Evolutionary conservation across 1,140 invertebrate species (phyloP), one percentile per base, ranked within the genome.

Genomic region (Arion vulgaris): DNA sequence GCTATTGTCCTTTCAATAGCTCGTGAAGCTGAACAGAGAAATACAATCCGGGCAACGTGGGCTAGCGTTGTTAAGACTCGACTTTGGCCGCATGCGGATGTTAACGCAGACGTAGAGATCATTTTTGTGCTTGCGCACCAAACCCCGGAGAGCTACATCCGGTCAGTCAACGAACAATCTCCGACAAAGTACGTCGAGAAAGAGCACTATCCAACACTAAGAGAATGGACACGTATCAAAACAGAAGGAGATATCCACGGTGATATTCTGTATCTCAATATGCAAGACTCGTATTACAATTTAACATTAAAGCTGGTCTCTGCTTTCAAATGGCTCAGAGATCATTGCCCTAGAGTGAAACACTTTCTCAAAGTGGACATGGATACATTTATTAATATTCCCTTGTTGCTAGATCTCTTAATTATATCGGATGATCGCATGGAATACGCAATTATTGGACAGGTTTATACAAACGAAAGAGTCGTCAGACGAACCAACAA

Each of bases 311-410:
- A 90, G 83, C 96, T 97, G 88, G 88, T 96, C 0, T 96, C 97
- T 95, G 96, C 96, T 0, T 89, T 97, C 34, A 93, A 94, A 86
- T 98, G 96, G 96, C 94, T 94, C 0, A 88, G 93, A 0, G 91
- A 91, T 13, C 92, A 94, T 84, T 98, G 96, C 90, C 90, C 93
- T 34, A 15, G 66, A 13, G 9, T 71, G 0, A 92, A 94, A 78
- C 96, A 94, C 88, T 93, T 97, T 26, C 93, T 98, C 26, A 98
- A 98, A 94, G 95, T 96, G 90, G 97, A 98, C 90, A 96, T 97
- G 91, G 97, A 98, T 89, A 96, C 95, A 80, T 95, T 96, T 62
- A 94, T 96, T 26, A 95, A 97, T 92, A 87, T 97, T 13, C 94
- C 95, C 0, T 66, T 78, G 34, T 74, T 90, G 4, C 23, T 83